Conservation (phyloP, 2,113 vertebrate species). For the Perccottus glenii region DNA sequence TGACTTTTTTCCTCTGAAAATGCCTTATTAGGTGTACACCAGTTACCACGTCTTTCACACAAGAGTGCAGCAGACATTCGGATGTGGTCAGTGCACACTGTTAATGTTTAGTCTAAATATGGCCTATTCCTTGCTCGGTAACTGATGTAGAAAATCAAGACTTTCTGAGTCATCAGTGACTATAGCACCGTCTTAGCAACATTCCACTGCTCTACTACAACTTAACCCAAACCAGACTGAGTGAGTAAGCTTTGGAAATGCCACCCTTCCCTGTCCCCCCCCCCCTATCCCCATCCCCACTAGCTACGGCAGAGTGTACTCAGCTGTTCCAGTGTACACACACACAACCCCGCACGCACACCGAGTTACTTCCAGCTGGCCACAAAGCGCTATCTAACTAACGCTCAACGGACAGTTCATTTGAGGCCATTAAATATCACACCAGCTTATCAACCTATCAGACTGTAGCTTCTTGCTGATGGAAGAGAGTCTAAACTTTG, state of each 20-base stretch:
- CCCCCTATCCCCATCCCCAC: conserved; percentile 1
- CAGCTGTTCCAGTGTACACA: conserved; percentile 63
- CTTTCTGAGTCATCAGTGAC: conserved; percentile 52
- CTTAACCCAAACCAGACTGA: conserved; percentile 56
- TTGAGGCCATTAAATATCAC: conserved; percentile 7
- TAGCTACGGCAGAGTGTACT: conserved; percentile 47
- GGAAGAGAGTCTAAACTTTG: not conserved
- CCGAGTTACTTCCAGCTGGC: conserved; percentile 24
- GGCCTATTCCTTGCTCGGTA: not conserved
- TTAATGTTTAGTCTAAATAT: not conserved
- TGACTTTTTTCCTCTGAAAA: no score
- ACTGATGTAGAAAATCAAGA: conserved; percentile 13
- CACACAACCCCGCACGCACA: conserved; percentile 1
- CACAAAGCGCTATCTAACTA: conserved; percentile 4
- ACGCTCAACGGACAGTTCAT: conserved; percentile 11
- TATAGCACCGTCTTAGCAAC: conserved; percentile 21
- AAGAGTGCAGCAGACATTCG: not conserved
- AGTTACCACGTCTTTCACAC: not conserved
- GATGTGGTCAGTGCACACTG: not conserved
- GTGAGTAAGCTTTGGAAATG: conserved; percentile 21
- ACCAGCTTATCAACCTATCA: conserved; percentile 6
- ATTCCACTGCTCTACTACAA: conserved; percentile 20
- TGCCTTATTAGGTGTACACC: not conserved
- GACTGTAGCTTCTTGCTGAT: not conserved
- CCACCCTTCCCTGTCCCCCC: not conserved